Evolutionary conservation across 2,888 invertebrate genomes (phyloP).

Genomic region (Metacarcinus magister): DNA sequence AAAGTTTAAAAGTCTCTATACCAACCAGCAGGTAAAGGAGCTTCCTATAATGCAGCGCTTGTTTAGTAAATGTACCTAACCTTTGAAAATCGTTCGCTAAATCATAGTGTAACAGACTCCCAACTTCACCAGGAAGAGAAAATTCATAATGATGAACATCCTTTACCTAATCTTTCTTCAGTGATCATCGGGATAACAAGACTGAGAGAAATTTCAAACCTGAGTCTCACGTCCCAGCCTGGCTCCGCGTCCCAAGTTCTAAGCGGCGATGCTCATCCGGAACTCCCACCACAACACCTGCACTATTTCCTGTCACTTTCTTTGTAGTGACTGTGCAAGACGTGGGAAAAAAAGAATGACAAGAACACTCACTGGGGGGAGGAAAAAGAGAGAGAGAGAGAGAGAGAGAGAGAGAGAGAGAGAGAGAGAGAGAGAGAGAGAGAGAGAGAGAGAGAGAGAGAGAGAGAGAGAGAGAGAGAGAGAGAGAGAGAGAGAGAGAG

Average conservation of each 20-base stretch:
- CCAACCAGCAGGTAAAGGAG: no score
- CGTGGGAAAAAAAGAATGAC: background rate
- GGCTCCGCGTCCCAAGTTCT: background rate
- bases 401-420: background rate
- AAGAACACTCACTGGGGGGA: background rate
- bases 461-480: background rate
- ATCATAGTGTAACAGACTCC: no score
- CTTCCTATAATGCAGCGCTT: no score
- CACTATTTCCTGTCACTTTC: background rate
- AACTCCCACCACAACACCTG: background rate
- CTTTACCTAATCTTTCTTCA: background rate
- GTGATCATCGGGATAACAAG: background rate
- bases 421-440: slow-evolving; percentile 16
- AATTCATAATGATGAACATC: background rate
- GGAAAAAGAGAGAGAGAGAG: slow-evolving; percentile 36
- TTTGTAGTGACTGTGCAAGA: background rate
- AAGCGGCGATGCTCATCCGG: background rate
- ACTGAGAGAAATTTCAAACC: background rate
- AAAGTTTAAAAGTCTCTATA: no score
- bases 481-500: background rate
- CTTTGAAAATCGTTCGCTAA: no score
- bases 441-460: slow-evolving; percentile 35
- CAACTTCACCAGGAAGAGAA: no score
- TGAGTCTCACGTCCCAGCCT: background rate
- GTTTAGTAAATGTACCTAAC: no score